Evolutionary conservation across 2,797 vertebrate species (phyloP).

Genomic region (Sebastes taczanowskii): DNA sequence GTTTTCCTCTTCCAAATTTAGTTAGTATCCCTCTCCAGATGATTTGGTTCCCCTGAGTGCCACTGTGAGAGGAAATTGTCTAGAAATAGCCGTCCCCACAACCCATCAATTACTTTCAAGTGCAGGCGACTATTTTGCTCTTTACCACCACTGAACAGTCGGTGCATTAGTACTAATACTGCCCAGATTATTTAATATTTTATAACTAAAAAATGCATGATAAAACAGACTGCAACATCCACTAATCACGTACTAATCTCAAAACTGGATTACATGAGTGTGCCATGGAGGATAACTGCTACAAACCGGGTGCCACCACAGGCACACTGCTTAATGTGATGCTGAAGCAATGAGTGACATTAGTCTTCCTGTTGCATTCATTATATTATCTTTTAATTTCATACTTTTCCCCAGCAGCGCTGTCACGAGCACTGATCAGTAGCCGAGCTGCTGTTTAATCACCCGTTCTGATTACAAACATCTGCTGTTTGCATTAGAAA

Average conservation of each 20-base stretch:
- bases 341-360: neutral
- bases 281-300: neutral
- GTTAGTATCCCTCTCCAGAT: conserved; percentile 46
- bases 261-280: conserved; percentile 41
- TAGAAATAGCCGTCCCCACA: conserved; percentile 37
- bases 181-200: conserved; percentile 21
- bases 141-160: neutral
- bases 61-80: conserved; percentile 36
- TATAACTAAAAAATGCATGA: neutral
- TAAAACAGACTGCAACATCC: conserved; percentile 7
- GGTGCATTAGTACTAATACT: neutral
- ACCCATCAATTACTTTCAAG: conserved; percentile 37
- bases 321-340: conserved; percentile 9
- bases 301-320: neutral
- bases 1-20: conserved; percentile 57
- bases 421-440: conserved; percentile 7
- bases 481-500: conserved; percentile 17
- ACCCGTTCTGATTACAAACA: conserved; percentile 14
- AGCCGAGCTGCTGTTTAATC: conserved; percentile 2
- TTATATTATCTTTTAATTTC: conserved; percentile 16
- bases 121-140: neutral
- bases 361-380: neutral
- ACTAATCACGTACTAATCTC: conserved; percentile 39
- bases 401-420: neutral
- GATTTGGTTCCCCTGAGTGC: conserved; percentile 20